Conservation (phyloP, 2,888 invertebrate genomes). For the Tenthredo scrophulariae region DNA sequence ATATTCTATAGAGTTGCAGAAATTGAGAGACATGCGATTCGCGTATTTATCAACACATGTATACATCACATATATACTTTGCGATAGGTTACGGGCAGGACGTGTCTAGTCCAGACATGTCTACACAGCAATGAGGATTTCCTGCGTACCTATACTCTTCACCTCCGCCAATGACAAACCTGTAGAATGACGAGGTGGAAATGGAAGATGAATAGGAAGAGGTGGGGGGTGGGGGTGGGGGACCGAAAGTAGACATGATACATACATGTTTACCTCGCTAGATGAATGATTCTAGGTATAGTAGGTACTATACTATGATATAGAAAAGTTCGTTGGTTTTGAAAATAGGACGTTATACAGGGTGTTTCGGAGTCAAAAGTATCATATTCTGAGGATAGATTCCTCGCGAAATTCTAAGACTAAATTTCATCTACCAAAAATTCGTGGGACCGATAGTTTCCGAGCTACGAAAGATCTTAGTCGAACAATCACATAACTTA, state of each 20-base stretch:
- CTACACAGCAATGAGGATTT: slow-evolving; percentile 41
- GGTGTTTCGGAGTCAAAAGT: neutral
- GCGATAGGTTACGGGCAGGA: slow-evolving; percentile 41
- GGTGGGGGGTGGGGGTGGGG: neutral
- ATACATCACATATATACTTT: neutral
- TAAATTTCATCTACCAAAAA: no score
- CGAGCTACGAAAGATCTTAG: no score
- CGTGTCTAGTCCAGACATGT: slow-evolving; percentile 7
- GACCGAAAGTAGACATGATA: neutral
- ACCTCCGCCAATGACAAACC: slow-evolving; percentile 12
- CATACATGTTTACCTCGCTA: neutral
- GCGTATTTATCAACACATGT: neutral
- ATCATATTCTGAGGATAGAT: no score
- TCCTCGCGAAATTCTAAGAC: no score
- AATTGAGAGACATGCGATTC: neutral
- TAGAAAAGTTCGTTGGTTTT: neutral
- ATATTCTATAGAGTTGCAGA: neutral
- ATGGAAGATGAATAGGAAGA: neutral
- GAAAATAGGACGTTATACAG: neutral
- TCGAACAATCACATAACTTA: no score
- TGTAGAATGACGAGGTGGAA: neutral
- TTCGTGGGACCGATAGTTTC: no score
- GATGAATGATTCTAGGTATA: no score
- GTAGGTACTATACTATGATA: no score
- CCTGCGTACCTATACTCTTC: neutral